A percentile compares a stretch with the other conserved stretches of the same genome.
Evolutionary conservation across 2,888 invertebrate genomes (phyloP).

Genomic region (Melolontha melolontha): DNA sequence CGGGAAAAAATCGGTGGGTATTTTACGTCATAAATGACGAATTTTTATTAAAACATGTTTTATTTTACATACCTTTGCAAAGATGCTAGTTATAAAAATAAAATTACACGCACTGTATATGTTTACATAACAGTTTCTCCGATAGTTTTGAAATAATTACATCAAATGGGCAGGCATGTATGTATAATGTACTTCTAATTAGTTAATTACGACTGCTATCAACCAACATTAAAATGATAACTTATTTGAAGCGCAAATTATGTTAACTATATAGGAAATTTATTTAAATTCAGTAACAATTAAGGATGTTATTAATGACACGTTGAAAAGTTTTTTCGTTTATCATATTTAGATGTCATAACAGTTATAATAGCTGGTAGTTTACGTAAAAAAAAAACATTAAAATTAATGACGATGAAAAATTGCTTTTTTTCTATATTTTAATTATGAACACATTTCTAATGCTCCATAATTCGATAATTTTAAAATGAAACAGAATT

Average conservation of each 20-base stretch:
- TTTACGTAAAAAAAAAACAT: constrained; percentile 11
- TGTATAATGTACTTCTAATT: background rate
- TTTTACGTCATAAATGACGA: too few species aligned
- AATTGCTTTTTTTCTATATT: constrained; percentile 11
- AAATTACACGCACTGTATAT: too few species aligned
- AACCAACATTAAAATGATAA: background rate
- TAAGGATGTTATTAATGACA: constrained; percentile 20
- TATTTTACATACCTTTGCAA: too few species aligned
- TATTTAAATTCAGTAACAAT: constrained; percentile 21
- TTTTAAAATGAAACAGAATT: background rate
- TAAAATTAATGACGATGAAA: constrained; percentile 28
- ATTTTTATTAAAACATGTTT: too few species aligned
- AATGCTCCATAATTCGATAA: constrained; percentile 6
- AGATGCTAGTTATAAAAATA: too few species aligned
- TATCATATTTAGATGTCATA: constrained; percentile 18
- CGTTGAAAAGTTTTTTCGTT: constrained; percentile 21
- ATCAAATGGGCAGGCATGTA: background rate
- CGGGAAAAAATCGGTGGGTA: too few species aligned
- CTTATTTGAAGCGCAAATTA: constrained; percentile 3
- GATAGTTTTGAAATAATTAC: constrained; percentile 2
- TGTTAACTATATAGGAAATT: constrained; percentile 25
- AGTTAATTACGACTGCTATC: background rate
- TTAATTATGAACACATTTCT: constrained; percentile 20
- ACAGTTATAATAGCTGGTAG: constrained; percentile 7
- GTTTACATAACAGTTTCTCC: background rate